Percentiles rank a stretch among this genome's conserved stretches.
Evolutionary conservation across 2,797 vertebrate genomes (phyloP).

Genomic region (Hipposideros larvatus): DNA sequence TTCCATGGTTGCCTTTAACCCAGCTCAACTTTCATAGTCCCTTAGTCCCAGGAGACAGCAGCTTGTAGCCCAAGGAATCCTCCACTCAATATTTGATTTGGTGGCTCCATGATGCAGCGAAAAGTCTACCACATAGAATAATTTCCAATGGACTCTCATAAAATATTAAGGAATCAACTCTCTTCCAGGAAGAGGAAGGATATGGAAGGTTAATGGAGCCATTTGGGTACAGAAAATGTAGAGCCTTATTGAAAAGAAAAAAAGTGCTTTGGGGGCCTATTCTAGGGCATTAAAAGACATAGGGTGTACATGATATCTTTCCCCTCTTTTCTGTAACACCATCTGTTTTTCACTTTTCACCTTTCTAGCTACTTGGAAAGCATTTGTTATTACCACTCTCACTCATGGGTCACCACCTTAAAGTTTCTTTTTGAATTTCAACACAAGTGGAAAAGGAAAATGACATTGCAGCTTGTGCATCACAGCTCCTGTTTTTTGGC

Average conservation of each 20-base stretch:
- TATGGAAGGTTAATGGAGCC: neutral
- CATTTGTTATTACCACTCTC: neutral
- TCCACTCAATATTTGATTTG: conserved; percentile 24
- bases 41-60: neutral
- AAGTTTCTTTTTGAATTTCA: neutral
- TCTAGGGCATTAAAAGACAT: neutral
- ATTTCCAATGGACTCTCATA: conserved; percentile 18
- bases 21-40: neutral
- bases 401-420: neutral
- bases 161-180: conserved; percentile 5
- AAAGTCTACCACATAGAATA: neutral
- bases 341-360: neutral
- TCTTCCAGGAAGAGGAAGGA: neutral
- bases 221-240: neutral
- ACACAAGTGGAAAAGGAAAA: neutral
- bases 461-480: neutral
- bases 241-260: neutral
- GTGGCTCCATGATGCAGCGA: neutral
- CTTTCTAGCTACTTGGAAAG: neutral
- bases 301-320: neutral
- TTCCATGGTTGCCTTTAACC: neutral
- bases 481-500: neutral
- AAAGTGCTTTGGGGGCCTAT: too few relatives aligned
- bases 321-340: neutral
- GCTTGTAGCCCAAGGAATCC: neutral